Evolutionary conservation across 2,888 invertebrate genomes (phyloP), one percentile per base, ranked within the genome.

Genomic region (Andricus curvator): DNA sequence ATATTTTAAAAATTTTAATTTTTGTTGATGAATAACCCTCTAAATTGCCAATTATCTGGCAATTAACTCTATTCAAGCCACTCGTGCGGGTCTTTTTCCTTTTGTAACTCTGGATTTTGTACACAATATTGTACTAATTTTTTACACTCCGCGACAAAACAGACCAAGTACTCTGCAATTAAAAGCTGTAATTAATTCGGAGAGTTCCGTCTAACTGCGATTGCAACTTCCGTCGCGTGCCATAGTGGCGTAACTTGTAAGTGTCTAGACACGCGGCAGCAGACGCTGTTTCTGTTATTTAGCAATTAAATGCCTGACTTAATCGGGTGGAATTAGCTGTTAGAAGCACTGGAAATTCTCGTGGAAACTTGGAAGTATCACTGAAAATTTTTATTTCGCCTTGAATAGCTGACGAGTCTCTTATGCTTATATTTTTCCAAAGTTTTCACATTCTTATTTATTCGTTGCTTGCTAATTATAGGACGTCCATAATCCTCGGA

Each of bases 161-260:
- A 56, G 29, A 74, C 22, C 56, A 74, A 37, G 37, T 74, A 51
- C 65, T 48, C 67, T 82, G 81, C 80, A 84, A 84, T 80, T 82
- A 80, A 78, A 78, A 60, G 56, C 60, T 67, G 78, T 88, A 89
- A 89, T 89, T 89, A 89, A 89, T 88, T 89, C 86, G 79, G 82
- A 78, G 83, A 86, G 85, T 86, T 88, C 81, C 83, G 80, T 84
- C 83, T 84, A 84, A 83, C 84, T 81, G 29, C 70, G 48, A 70
- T 33, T 70, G 29, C 70, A 48, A 70, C 70, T 51, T 70, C 48
- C 74, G 84, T 84, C 85, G 85, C 81, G 80, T 85, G 83, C 82
- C 80, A 64, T 22, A 81, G 78, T 60, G 83, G 84, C 78, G 78
- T 84, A 56, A 65, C 60, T 67, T 48, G 77, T 77, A 68, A 56